These are phyloP conservation scores for Ctenosaura bakeri DNA, from an alignment of 2,797 vertebrate species.

Conservation along the genomic window DNA sequence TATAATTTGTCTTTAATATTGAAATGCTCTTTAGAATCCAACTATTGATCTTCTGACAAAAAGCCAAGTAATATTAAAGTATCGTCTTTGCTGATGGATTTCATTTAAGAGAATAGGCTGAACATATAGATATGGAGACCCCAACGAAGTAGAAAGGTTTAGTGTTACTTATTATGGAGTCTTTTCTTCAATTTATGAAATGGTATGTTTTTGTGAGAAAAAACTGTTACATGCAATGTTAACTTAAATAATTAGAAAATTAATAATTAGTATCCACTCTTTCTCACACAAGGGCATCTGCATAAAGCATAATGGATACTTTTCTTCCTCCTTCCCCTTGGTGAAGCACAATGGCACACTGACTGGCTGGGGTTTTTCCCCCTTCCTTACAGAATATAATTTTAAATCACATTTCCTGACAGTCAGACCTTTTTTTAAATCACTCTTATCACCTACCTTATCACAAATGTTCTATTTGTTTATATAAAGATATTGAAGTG, in stretches of 20 bases:
- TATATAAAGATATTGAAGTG: constrained; percentile 44
- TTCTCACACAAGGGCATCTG: background rate
- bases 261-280: background rate
- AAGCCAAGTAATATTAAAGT: no score
- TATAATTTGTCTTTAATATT: background rate
- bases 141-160: background rate
- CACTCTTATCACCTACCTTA: background rate
- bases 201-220: no score
- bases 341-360: background rate
- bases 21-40: no score
- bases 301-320: background rate
- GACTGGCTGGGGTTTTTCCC: no score
- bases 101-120: no score
- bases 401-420: background rate
- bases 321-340: background rate
- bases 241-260: background rate
- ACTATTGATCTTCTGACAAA: no score
- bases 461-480: background rate
- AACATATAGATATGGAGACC: background rate
- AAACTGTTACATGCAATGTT: background rate
- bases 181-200: background rate
- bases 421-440: background rate
- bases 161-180: no score
- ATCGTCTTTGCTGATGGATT: no score
- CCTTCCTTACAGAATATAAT: background rate